A percentile compares a stretch with the other conserved stretches of the same genome.
phyloP scores from a whole-genome alignment of 2,888 invertebrate species.

The Strigamia transsilvanica region DNA sequence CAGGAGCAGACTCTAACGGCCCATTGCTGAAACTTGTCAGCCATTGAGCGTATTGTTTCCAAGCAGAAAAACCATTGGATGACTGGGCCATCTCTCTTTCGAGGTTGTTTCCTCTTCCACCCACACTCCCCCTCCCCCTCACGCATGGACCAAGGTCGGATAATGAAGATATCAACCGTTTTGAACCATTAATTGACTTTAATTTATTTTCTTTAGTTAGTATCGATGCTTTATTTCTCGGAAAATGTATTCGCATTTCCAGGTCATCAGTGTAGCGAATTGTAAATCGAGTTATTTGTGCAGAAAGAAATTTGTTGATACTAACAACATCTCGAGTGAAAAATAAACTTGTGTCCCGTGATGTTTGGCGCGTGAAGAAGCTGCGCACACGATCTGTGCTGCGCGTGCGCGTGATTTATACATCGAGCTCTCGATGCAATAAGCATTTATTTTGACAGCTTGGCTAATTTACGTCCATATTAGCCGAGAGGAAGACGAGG shows the following conservation, averaged over 20 bases:
- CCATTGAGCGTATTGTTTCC: constrained; percentile 30
- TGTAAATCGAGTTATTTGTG: constrained; percentile 4
- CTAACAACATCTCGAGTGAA: not conserved
- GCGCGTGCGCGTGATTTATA: constrained; percentile 52
- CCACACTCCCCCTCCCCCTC: constrained; percentile 1
- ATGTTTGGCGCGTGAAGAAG: constrained; percentile 38
- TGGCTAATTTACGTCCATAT: constrained; percentile 54
- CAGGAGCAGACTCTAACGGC: constrained; percentile 34
- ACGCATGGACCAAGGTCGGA: not conserved
- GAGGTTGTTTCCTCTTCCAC: constrained; percentile 12
- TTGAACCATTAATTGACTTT: not conserved
- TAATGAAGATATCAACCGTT: not conserved
- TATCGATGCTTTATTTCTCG: not conserved
- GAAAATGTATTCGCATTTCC: not conserved
- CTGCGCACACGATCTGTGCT: constrained; percentile 29
- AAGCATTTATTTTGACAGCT: constrained; percentile 54
- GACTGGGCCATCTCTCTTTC: constrained; percentile 28
- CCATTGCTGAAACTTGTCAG: constrained; percentile 30
- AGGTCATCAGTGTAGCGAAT: not conserved
- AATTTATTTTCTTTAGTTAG: not conserved
- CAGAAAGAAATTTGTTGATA: not conserved
- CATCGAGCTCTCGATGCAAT: constrained; percentile 52
- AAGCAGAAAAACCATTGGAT: constrained; percentile 30
- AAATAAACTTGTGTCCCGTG: constrained; percentile 26
- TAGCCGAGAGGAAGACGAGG: constrained; percentile 51